These are phyloP conservation scores for Dicranocentrus wangi DNA, from an alignment of 2,888 invertebrate genomes.

Conservation along the genomic window DNA sequence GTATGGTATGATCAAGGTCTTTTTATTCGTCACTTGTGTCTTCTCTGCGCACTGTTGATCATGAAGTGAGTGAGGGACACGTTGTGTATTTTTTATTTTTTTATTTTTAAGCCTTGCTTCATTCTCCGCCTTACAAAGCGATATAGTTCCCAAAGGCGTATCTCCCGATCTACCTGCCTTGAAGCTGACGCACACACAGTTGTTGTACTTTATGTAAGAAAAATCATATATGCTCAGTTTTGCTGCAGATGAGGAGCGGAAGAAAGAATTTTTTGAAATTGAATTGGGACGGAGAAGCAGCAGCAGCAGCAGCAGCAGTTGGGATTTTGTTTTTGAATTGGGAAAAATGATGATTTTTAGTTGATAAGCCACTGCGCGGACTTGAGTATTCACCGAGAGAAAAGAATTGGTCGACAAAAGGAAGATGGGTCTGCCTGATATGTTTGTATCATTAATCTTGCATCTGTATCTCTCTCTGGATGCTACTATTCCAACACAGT, in stretches of 20 bases:
- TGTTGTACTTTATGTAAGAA: conserved; percentile 36
- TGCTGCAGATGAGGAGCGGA: conserved; percentile 33
- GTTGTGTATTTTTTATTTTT: neutral
- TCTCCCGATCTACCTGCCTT: conserved; percentile 57
- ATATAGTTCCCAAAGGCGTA: conserved; percentile 54
- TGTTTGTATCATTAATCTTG: conserved; percentile 63
- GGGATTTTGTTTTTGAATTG: conserved; percentile 45
- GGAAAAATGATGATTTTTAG: conserved; percentile 56
- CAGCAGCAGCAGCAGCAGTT: conserved; percentile 35
- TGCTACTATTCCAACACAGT: too few species aligned
- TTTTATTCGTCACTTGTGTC: conserved; percentile 13
- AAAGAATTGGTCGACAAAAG: conserved; percentile 55
- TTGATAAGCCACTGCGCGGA: conserved; percentile 61
- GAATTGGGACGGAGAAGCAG: conserved; percentile 23
- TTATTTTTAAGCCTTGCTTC: conserved; percentile 49
- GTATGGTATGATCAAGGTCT: conserved; percentile 2
- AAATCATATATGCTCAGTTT: conserved; percentile 8
- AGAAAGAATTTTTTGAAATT: conserved; percentile 46
- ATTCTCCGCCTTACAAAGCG: neutral
- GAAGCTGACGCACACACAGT: conserved; percentile 9
- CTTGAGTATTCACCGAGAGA: conserved; percentile 47
- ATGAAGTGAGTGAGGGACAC: neutral
- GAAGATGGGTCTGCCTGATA: conserved; percentile 60
- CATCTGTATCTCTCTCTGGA: conserved; percentile 56
- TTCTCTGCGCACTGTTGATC: conserved; percentile 29